Conservation (phyloP, 2,113 vertebrate genomes). For the Picathartes gymnocephalus region DNA sequence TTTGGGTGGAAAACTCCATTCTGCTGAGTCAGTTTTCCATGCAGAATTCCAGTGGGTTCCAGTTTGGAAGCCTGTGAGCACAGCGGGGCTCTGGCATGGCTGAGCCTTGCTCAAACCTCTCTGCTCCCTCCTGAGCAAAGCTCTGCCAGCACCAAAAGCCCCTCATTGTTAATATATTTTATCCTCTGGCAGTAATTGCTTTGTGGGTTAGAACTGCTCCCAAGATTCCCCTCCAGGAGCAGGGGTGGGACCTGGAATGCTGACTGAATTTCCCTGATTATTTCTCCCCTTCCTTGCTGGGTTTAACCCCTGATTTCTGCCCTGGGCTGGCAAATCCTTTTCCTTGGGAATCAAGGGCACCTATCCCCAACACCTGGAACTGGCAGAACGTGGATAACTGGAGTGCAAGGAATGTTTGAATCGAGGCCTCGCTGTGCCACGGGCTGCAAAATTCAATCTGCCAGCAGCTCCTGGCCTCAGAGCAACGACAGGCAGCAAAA, state of each 20-base stretch:
- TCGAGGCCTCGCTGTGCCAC: slow-evolving; percentile 7
- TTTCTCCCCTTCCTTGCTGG: not conserved
- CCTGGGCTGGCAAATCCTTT: not conserved
- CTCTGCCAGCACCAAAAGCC: not conserved
- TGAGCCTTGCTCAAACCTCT: not conserved
- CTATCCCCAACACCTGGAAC: not conserved
- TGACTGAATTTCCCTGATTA: not conserved
- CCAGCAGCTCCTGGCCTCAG: slow-evolving; percentile 32
- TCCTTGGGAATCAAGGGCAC: not conserved
- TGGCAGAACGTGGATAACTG: not conserved
- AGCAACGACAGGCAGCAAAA: slow-evolving; percentile 34
- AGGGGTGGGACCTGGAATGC: not conserved
- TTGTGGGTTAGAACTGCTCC: not conserved
- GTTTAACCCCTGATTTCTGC: not conserved
- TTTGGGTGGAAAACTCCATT: accelerated
- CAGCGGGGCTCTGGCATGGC: accelerated
- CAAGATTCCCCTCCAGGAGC: not conserved
- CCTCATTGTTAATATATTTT: not conserved
- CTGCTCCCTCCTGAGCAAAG: not conserved
- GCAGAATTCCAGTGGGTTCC: not conserved
- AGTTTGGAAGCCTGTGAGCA: not conserved
- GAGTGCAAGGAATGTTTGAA: slow-evolving; percentile 2
- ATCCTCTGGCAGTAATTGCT: not conserved
- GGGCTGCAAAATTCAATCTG: slow-evolving; percentile 41
- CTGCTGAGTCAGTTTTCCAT: accelerated